A percentile compares a stretch with the other conserved stretches of the same genome.
phyloP scores from a whole-genome alignment of 2,888 invertebrate species.

The Philopedon plagiatum region DNA sequence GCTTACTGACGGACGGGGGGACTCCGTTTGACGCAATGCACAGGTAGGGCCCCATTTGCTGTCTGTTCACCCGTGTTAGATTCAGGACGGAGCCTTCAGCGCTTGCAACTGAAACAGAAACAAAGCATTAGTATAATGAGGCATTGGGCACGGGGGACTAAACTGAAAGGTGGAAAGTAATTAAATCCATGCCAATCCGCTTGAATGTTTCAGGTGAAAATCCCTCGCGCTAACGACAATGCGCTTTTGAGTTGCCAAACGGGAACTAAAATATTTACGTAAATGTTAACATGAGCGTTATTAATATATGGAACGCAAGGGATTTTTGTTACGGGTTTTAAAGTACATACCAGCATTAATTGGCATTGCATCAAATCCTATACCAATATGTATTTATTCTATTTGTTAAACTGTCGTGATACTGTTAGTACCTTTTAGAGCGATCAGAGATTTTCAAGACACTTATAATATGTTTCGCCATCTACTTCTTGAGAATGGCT shows the following conservation, averaged over 20 bases:
- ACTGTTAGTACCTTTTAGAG: too few relatives aligned
- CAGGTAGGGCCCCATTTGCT: constrained; percentile 84
- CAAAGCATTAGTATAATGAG: constrained; percentile 46
- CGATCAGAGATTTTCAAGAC: too few relatives aligned
- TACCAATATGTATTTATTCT: too few relatives aligned
- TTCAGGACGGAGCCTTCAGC: constrained; percentile 78
- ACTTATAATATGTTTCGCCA: too few relatives aligned
- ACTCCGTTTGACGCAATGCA: constrained; percentile 88
- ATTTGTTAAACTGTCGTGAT: too few relatives aligned
- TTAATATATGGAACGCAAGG: constrained; percentile 16
- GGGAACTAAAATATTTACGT: constrained; percentile 36
- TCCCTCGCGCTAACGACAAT: constrained; percentile 7
- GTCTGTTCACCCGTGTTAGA: constrained; percentile 77
- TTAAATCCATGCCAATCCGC: constrained; percentile 45
- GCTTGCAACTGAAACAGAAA: constrained; percentile 71
- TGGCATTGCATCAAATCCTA: not conserved
- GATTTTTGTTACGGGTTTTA: not conserved
- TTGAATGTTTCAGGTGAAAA: constrained; percentile 33
- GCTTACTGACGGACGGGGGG: constrained; percentile 84
- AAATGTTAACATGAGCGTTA: not conserved
- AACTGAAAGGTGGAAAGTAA: constrained; percentile 37
- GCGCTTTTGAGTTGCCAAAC: constrained; percentile 35
- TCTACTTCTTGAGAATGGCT: too few relatives aligned
- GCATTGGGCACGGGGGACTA: constrained; percentile 28
- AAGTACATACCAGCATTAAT: not conserved